Base-by-base conservation (phyloP, 2,888 invertebrate species). In the Polydrusus tereticollis region DNA sequence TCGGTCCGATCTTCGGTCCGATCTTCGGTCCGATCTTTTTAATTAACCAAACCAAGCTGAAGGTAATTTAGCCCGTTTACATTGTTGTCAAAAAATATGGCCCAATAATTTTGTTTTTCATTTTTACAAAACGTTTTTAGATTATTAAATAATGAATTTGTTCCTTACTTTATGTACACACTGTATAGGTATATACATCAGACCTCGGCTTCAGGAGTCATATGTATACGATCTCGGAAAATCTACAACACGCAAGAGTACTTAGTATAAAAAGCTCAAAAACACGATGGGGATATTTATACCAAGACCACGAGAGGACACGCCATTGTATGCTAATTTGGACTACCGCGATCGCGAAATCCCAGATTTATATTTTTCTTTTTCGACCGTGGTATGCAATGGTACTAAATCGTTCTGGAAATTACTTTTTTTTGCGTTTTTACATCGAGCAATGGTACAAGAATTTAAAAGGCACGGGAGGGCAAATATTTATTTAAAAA, bases 311-410 rank as follows among this genome's bases (percentile, higher is more conserved):
- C 67, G 52, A 67, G 58, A 57, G 58, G 55, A 63, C 63, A 52
- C 41, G 59, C 63, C 43, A 72, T 72, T 72, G 72, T 72, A 72
- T 72, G 72, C 64, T 72, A 69, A 72, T 72, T 68, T 45, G 64
- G 69, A 62, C 69, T 69, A 69, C 69, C 47, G 55, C 14, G 52
- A 33, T 63, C 43, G 63, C 63, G 43, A 45, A 59, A 69, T 58
- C 63, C 57, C 57, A 63, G 55, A 69, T 63, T 69, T 69, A 69
- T 69, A 41, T 55, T 62, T 62, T 52, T 60, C 55, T 62, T 62
- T 68, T 69, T 62, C 43, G 69, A 55, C 41, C 69, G 47, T 50
- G 59, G 50, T 67, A 38, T 50, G 50, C 43, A 21, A 21, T 16
- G 58, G 38, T 50, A 67, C 50, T 67, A 67, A 67, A 67, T 67